Conservation (phyloP, 2,113 vertebrate species). For the Gymnorhina tibicen region DNA sequence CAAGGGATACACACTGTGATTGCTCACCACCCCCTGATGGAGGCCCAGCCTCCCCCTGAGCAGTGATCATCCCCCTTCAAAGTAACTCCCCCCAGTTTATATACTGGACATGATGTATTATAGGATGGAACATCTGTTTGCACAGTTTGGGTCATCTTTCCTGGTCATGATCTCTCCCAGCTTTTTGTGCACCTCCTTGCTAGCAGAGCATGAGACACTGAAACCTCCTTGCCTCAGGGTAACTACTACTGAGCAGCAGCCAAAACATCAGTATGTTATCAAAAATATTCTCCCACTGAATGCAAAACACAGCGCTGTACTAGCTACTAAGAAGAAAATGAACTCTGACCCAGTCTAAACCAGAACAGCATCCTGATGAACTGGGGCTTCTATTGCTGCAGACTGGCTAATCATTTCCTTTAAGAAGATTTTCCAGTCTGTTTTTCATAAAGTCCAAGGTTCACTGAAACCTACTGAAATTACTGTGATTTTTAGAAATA, state of each 20-base stretch:
- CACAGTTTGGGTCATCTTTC: not conserved
- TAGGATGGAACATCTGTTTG: not conserved
- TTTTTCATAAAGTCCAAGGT: not conserved
- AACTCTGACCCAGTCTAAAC: not conserved
- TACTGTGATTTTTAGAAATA: not conserved
- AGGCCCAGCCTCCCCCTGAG: not conserved
- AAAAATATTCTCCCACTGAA: not conserved
- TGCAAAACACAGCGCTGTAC: not conserved
- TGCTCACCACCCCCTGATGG: not conserved
- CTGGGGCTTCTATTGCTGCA: not conserved
- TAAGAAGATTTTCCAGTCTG: not conserved
- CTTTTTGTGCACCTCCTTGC: not conserved
- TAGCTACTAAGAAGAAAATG: not conserved
- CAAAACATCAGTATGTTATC: not conserved
- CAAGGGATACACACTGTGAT: not conserved
- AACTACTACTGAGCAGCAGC: not conserved
- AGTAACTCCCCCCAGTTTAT: not conserved
- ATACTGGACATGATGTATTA: not conserved
- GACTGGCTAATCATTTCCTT: not conserved
- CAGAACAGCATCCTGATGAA: not conserved
- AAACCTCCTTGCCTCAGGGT: not conserved
- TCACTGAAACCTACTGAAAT: not conserved
- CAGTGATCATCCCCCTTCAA: not conserved
- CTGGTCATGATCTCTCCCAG: not conserved
- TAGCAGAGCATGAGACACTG: not conserved